phyloP scores from a whole-genome alignment of 2,888 invertebrate species.

The Micoletzkya japonica region DNA sequence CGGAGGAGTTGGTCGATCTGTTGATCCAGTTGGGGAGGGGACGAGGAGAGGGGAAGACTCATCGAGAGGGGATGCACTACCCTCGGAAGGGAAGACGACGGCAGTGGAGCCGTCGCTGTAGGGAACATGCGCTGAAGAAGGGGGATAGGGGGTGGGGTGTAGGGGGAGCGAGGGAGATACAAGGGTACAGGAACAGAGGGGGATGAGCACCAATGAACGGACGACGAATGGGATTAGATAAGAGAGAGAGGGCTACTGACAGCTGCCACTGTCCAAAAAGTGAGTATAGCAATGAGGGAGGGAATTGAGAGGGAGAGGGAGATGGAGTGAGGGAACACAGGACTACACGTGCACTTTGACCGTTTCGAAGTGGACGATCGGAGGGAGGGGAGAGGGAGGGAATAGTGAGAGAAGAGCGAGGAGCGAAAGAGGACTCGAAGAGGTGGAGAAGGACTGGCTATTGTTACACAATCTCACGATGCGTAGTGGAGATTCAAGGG shows the following conservation, averaged over 20 bases:
- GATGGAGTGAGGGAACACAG: no score
- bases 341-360: not conserved
- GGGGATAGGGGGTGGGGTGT: not conserved
- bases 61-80: not conserved
- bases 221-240: no score
- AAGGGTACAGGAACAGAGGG: no score
- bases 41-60: not conserved
- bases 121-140: not conserved
- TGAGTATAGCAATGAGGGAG: no score
- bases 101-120: not conserved
- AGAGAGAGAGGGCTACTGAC: no score
- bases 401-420: conserved; percentile 5
- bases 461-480: conserved; percentile 10
- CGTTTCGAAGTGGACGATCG: not conserved
- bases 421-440: not conserved
- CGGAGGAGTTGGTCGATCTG: conserved; percentile 13
- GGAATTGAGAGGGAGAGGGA: no score
- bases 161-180: not conserved
- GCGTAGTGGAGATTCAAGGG: not conserved
- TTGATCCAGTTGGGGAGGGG: not conserved
- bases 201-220: no score
- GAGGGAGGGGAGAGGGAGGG: not conserved
- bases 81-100: not conserved
- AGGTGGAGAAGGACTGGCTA: not conserved
- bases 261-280: no score